Percentiles rank a stretch among this genome's conserved stretches.
These are phyloP conservation scores for Molorchus minor DNA, from an alignment of 2,888 invertebrate species.

Conservation along the genomic window DNA sequence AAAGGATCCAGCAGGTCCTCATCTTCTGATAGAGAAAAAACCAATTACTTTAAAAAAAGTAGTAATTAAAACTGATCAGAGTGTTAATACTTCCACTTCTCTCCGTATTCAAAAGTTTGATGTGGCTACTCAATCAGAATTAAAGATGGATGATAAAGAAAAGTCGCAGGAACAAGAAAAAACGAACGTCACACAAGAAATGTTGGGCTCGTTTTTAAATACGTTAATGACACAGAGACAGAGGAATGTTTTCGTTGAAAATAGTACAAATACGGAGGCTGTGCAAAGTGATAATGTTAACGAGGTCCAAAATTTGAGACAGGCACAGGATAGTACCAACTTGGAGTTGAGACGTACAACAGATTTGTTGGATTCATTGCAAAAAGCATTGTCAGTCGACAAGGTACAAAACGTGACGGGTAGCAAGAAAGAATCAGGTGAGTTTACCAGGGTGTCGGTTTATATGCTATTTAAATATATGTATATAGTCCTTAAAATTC, in stretches of 20 bases:
- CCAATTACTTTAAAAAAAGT: too few relatives aligned
- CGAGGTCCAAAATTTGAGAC: conserved; percentile 4
- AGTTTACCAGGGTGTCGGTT: neutral
- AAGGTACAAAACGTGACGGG: conserved; percentile 15
- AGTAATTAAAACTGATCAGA: conserved; percentile 1
- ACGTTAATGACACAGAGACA: conserved; percentile 46
- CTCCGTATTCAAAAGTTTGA: conserved; percentile 26
- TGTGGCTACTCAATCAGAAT: conserved; percentile 43
- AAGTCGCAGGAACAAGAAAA: conserved; percentile 13
- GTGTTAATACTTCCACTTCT: neutral
- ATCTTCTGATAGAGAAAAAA: neutral
- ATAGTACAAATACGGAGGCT: conserved; percentile 52
- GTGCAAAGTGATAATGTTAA: conserved; percentile 11
- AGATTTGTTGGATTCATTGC: conserved; percentile 59
- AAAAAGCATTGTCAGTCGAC: conserved; percentile 55
- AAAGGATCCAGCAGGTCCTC: neutral
- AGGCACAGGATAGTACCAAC: conserved; percentile 28
- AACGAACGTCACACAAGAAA: conserved; percentile 39
- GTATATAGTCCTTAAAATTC: too few relatives aligned
- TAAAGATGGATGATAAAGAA: conserved; percentile 31
- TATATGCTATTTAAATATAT: neutral
- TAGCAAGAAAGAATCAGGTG: conserved; percentile 17
- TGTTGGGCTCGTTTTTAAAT: conserved; percentile 48
- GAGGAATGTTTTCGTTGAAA: conserved; percentile 49
- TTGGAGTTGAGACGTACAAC: conserved; percentile 46